Conservation (phyloP, 2,888 invertebrate genomes). For the Stenichneumon culpator region DNA sequence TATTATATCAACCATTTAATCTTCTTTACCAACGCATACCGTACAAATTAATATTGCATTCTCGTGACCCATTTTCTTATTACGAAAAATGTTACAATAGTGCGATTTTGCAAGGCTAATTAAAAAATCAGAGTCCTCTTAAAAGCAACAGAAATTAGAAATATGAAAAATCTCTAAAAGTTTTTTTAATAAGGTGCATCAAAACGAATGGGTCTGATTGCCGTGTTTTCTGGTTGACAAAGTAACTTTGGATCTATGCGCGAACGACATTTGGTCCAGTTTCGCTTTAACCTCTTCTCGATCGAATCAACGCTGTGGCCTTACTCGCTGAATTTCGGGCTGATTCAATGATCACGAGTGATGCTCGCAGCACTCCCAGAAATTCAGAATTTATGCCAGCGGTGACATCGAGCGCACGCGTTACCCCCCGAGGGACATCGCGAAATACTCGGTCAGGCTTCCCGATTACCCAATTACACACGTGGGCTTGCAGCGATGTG, state of each 20-base stretch:
- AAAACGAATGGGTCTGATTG: background rate
- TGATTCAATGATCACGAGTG: slow-evolving; percentile 2
- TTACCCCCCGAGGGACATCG: background rate
- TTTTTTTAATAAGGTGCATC: no score
- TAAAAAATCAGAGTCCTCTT: no score
- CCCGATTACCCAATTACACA: slow-evolving; percentile 18
- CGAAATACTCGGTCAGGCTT: slow-evolving; percentile 8
- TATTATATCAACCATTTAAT: background rate
- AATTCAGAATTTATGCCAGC: slow-evolving; percentile 3
- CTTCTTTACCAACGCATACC: no score
- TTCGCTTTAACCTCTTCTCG: background rate
- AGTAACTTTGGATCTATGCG: background rate
- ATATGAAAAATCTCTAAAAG: background rate
- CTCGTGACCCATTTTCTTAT: no score
- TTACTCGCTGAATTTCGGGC: background rate
- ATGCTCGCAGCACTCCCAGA: slow-evolving; percentile 13
- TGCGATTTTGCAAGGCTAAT: no score
- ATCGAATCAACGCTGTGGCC: background rate
- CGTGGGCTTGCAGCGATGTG: background rate
- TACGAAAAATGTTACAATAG: no score
- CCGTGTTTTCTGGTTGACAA: background rate
- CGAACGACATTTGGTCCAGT: background rate
- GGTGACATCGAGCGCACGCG: slow-evolving; percentile 1
- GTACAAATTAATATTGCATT: no score
- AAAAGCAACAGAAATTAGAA: no score